Percentiles rank a stretch among this genome's conserved stretches.
These are phyloP conservation scores for Schlechtendalia chinensis DNA, from an alignment of 1,140 invertebrate genomes.

Conservation along the genomic window DNA sequence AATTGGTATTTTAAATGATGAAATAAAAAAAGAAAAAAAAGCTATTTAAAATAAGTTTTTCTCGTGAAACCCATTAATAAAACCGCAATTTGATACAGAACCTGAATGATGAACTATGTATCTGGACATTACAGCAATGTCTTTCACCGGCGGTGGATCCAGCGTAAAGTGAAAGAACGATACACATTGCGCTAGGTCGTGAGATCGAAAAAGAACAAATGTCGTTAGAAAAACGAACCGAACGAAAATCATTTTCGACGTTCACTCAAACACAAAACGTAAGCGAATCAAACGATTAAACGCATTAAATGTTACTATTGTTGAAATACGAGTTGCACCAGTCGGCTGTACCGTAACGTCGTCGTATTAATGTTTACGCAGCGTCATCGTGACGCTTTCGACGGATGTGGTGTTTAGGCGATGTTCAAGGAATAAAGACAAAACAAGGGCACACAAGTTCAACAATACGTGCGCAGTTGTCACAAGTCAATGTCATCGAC, in stretches of 20 bases:
- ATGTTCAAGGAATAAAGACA: neutral
- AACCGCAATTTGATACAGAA: constrained; percentile 51
- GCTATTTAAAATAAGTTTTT: neutral
- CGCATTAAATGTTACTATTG: no score
- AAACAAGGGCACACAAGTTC: neutral
- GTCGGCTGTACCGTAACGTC: no score
- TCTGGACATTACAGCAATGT: constrained; percentile 59
- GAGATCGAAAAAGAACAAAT: neutral
- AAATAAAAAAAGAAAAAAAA: no score
- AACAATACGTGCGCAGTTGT: neutral
- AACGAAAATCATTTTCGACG: neutral
- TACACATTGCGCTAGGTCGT: neutral
- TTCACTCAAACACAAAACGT: neutral
- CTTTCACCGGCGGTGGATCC: constrained; percentile 55
- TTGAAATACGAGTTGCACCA: no score
- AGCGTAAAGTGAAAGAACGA: constrained; percentile 20
- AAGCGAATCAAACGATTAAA: no score
- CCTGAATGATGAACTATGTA: constrained; percentile 61
- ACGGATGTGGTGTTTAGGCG: no score
- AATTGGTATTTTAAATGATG: no score
- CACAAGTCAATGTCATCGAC: no score
- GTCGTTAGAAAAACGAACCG: neutral
- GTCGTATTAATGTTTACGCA: no score
- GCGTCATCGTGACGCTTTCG: neutral
- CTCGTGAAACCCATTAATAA: no score